Percentiles rank a stretch among this genome's conserved stretches.
Evolutionary conservation across 2,113 vertebrate species (phyloP).

Genomic region (Odontophorus gujanensis): DNA sequence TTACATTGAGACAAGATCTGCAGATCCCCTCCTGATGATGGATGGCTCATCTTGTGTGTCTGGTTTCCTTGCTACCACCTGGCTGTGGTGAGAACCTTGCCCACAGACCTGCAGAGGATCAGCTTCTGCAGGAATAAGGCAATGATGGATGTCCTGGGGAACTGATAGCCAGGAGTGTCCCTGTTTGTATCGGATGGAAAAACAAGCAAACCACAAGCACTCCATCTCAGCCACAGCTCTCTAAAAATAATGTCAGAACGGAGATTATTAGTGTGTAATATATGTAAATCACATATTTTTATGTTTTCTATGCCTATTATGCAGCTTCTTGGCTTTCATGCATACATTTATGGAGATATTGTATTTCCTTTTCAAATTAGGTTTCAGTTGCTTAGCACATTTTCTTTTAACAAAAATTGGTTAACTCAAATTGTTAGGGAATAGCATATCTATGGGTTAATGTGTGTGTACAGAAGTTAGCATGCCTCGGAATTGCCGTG

Average conservation of each 20-base stretch:
- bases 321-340: conserved; percentile 68
- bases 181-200: conserved; percentile 48
- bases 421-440: conserved; percentile 63
- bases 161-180: conserved; percentile 22
- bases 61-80: conserved; percentile 42
- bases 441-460: conserved; percentile 32
- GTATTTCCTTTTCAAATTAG: conserved; percentile 75
- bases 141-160: conserved; percentile 1
- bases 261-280: conserved; percentile 82
- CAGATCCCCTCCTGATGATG: conserved; percentile 39
- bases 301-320: conserved; percentile 76
- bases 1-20: conserved; percentile 37
- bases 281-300: conserved; percentile 82
- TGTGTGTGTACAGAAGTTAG: background rate
- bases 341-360: conserved; percentile 70
- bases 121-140: conserved; percentile 24
- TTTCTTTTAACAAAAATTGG: conserved; percentile 72
- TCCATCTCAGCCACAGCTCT: conserved; percentile 53
- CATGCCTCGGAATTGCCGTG: conserved; percentile 15
- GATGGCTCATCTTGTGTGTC: conserved; percentile 23
- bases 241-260: conserved; percentile 68
- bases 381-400: conserved; percentile 57
- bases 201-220: conserved; percentile 31
- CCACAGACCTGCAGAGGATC: background rate
- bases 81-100: background rate